These are phyloP conservation scores for Neostethus bicornis DNA, from an alignment of 2,797 vertebrate genomes.

Conservation along the genomic window DNA sequence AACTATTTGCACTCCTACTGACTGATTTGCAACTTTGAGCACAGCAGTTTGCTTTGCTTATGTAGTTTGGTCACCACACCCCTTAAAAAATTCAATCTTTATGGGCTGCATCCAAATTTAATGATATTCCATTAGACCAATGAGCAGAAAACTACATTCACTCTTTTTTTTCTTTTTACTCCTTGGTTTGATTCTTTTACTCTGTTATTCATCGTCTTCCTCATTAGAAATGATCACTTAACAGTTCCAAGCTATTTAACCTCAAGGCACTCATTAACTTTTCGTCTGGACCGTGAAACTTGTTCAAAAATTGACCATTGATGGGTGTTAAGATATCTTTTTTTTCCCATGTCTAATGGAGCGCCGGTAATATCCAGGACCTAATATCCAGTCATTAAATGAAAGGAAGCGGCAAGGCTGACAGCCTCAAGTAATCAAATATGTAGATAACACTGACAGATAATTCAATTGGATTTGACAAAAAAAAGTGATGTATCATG, in stretches of 20 bases:
- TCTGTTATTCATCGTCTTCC: conserved; percentile 52
- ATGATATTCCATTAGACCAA: conserved; percentile 54
- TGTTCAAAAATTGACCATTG: conserved; percentile 54
- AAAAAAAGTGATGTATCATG: conserved; percentile 42
- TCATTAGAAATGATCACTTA: conserved; percentile 61
- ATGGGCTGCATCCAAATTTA: conserved; percentile 27
- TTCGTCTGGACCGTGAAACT: conserved; percentile 58
- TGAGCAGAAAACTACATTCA: conserved; percentile 55
- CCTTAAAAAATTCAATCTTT: conserved; percentile 21
- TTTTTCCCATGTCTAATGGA: conserved; percentile 58
- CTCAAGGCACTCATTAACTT: conserved; percentile 60
- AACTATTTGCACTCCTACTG: too few relatives aligned
- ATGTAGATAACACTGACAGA: conserved; percentile 54
- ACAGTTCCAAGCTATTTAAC: conserved; percentile 66
- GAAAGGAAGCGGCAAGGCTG: conserved; percentile 46
- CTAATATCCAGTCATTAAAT: conserved; percentile 65
- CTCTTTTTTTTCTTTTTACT: conserved; percentile 56
- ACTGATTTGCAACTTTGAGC: background rate
- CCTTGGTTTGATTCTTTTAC: conserved; percentile 58
- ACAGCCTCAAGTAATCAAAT: conserved; percentile 59
- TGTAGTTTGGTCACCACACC: background rate
- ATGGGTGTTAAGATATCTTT: conserved; percentile 45
- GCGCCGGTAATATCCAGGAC: conserved; percentile 61
- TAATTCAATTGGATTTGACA: conserved; percentile 54
- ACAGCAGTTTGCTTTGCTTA: background rate